These are phyloP conservation scores for Drosophila littoralis DNA, from an alignment of 1,140 invertebrate genomes.

Conservation along the genomic window DNA sequence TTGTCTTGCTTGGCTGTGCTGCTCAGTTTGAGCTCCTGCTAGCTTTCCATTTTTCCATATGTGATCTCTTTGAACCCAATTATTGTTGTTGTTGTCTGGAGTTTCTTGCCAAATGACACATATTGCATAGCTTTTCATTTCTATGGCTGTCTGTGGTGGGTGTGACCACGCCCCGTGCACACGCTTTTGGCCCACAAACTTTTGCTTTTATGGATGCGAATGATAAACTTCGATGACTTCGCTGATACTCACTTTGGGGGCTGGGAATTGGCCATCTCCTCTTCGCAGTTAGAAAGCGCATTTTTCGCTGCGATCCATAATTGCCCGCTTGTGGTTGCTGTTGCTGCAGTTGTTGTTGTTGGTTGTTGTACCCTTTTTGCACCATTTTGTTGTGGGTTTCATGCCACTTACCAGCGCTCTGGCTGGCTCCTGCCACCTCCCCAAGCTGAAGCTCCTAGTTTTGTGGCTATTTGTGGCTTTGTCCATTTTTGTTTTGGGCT, in stretches of 20 bases:
- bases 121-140: slow-evolving; percentile 73
- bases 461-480: slow-evolving; percentile 48
- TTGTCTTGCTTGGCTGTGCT: slow-evolving; percentile 13
- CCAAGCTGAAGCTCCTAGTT: slow-evolving; percentile 6
- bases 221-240: slow-evolving; percentile 81
- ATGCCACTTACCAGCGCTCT: slow-evolving; percentile 36
- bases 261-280: neutral
- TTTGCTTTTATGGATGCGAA: slow-evolving; percentile 43
- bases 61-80: slow-evolving; percentile 73
- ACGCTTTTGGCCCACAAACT: slow-evolving; percentile 69
- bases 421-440: slow-evolving; percentile 2
- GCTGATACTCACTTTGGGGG: slow-evolving; percentile 47
- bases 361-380: slow-evolving; percentile 61
- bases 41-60: slow-evolving; percentile 59
- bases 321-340: slow-evolving; percentile 23
- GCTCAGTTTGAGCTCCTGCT: neutral
- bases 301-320: slow-evolving; percentile 21
- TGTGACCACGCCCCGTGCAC: slow-evolving; percentile 58
- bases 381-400: slow-evolving; percentile 66
- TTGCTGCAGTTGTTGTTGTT: slow-evolving; percentile 46
- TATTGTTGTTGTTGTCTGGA: slow-evolving; percentile 41
- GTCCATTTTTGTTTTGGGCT: slow-evolving; percentile 59
- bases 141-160: slow-evolving; percentile 22
- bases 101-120: slow-evolving; percentile 66
- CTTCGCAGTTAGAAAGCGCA: slow-evolving; percentile 45